Evolutionary conservation across 2,113 vertebrate species (phyloP).

Genomic region (Synchiropus splendidus): DNA sequence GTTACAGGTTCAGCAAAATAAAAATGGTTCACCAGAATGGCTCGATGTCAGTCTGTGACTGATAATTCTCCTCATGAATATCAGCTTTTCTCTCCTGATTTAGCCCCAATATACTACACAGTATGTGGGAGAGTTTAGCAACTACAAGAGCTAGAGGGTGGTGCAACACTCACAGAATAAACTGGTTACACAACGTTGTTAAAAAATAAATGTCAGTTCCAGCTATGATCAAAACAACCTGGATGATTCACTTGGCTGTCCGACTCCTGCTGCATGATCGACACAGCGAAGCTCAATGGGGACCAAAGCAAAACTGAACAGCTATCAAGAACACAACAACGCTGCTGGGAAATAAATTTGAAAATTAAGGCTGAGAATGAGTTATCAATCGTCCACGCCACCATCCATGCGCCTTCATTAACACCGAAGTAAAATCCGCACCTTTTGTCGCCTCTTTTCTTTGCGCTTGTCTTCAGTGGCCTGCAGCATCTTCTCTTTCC

Average conservation of each 20-base stretch:
- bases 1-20: too few relatives aligned
- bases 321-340: conserved; percentile 12
- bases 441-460: conserved; percentile 88
- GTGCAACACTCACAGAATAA: too few relatives aligned
- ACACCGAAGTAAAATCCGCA: conserved; percentile 26
- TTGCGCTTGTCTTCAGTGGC: conserved; percentile 90
- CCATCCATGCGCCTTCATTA: not conserved
- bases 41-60: too few relatives aligned
- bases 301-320: conserved; percentile 6
- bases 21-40: too few relatives aligned
- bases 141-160: too few relatives aligned
- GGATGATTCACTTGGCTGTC: conserved; percentile 1
- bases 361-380: conserved; percentile 28
- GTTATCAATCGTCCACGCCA: not conserved
- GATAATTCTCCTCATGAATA: too few relatives aligned
- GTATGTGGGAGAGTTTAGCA: too few relatives aligned
- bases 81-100: too few relatives aligned
- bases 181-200: too few relatives aligned
- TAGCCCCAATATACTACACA: too few relatives aligned
- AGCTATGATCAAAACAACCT: too few relatives aligned
- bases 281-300: conserved; percentile 25
- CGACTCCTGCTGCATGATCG: conserved; percentile 33
- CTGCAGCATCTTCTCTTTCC: conserved; percentile 95
- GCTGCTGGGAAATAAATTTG: conserved; percentile 3
- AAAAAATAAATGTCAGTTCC: too few relatives aligned